These are phyloP conservation scores for Drosophila prosaltans DNA, from an alignment of 1,140 invertebrate species.

Conservation along the genomic window DNA sequence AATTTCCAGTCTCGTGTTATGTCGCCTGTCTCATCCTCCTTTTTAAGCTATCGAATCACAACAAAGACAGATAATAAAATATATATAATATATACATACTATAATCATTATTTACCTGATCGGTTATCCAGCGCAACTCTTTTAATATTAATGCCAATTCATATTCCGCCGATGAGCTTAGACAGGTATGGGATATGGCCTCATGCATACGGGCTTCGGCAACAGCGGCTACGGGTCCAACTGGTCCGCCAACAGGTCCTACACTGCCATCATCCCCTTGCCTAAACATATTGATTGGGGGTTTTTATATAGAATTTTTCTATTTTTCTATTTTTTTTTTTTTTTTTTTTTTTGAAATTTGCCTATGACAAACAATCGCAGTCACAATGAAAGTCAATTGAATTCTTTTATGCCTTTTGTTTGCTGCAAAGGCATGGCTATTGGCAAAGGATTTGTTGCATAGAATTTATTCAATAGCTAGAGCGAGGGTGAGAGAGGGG, in stretches of 20 bases:
- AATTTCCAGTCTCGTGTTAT: conserved; percentile 99
- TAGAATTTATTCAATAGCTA: background rate
- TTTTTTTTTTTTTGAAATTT: conserved; percentile 2
- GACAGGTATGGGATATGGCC: conserved; percentile 85
- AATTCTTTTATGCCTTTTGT: conserved; percentile 1
- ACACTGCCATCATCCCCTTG: conserved; percentile 84
- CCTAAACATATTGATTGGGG: conserved; percentile 34
- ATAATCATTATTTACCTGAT: conserved; percentile 84
- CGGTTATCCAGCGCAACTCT: conserved; percentile 93
- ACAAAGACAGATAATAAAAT: background rate
- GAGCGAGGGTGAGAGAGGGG: too few relatives aligned
- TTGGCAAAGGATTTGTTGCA: background rate
- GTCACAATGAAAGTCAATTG: conserved; percentile 1
- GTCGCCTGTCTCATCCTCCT: conserved; percentile 93
- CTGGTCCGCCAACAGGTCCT: conserved; percentile 83
- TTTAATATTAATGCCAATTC: conserved; percentile 96
- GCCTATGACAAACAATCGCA: background rate
- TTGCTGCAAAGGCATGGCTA: background rate
- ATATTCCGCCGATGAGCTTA: conserved; percentile 88
- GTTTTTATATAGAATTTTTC: too few relatives aligned
- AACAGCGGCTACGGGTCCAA: conserved; percentile 78
- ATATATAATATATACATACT: too few relatives aligned
- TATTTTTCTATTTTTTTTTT: too few relatives aligned
- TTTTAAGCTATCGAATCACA: conserved; percentile 87
- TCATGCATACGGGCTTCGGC: conserved; percentile 77